phyloP scores from a whole-genome alignment of 1,140 invertebrate species.

The Sipha flava region DNA sequence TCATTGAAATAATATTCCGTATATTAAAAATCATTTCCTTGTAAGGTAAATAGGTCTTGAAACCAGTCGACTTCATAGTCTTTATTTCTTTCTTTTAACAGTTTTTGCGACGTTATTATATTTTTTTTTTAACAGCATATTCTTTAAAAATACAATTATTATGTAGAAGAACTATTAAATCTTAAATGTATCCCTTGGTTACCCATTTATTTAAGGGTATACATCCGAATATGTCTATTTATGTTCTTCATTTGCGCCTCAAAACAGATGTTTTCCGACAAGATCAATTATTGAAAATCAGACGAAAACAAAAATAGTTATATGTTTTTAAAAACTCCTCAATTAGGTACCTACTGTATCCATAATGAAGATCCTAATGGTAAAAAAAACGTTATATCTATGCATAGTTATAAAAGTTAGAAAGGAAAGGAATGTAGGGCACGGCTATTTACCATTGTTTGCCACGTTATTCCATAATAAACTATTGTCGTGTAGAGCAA shows the following conservation, averaged over 20 bases:
- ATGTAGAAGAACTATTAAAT: constrained; percentile 4
- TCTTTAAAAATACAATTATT: constrained; percentile 19
- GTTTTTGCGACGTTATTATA: not conserved
- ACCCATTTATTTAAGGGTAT: not conserved
- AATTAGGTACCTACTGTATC: not conserved
- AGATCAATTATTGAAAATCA: not conserved
- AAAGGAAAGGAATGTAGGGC: constrained; percentile 1
- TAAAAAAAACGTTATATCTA: not conserved
- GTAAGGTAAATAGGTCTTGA: constrained; percentile 28
- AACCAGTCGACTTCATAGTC: constrained; percentile 9
- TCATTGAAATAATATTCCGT: constrained; percentile 16
- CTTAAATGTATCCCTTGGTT: not conserved
- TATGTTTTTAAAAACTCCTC: not conserved
- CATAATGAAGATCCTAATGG: not conserved
- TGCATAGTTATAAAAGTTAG: not conserved
- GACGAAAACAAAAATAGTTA: not conserved
- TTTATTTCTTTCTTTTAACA: not conserved
- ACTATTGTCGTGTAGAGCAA: constrained; percentile 20
- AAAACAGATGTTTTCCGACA: not conserved
- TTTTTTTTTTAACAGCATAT: not conserved
- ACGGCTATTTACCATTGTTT: constrained; percentile 16
- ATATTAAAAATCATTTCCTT: constrained; percentile 30
- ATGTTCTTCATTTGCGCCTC: not conserved
- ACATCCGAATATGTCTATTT: not conserved
- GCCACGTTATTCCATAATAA: not conserved